Base-by-base conservation (phyloP, 2,113 vertebrate genomes). In the Butastur rufipennis region DNA sequence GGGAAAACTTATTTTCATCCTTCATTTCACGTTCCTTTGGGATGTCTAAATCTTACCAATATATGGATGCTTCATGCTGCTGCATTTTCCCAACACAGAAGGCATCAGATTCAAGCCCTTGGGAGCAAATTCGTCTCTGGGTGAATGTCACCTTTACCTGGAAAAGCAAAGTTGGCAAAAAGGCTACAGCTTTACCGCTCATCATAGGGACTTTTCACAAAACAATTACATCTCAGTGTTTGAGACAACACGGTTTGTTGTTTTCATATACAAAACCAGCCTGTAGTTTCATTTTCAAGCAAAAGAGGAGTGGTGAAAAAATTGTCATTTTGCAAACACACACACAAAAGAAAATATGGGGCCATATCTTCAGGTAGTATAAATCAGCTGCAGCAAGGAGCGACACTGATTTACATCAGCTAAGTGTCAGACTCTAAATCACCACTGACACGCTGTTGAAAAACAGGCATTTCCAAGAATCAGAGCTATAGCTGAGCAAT, bases 331-430 rank as follows among this genome's bases (percentile, higher is more conserved):
- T 88, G 80, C 75, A 93, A 96, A 80, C 27, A n/a, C 19, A 34
- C 56, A 36, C 81, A 83, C 45, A 32, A 66, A 94, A 96, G 84
- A 81, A 95, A 95, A 95, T 86, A 93, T 9, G 59, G 74, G 83
- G 58, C 74, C 86, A 79, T 73, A 53, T 78, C 91, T 94, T 94
- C 86, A 89, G 90, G 81, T 95, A 38, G 82, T 90, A 83, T 97
- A 96, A 97, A 97, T 95, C 94, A 95, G 85, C 90, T 31, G 52
- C 18, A 6, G 86, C 9, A 73, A 91, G 87, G 81, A 63, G 65
- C 20, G 31, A 63, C 53, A 13, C 86, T 95, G 94, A 96, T 97
- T 97, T 97, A 96, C 91, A 91, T 94, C 96, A 90, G 89, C 93
- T 73, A 66, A 90, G 90, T 80, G 91, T 88, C 87, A 93, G 95